These are phyloP conservation scores for Nemotelus nigrinus DNA, from an alignment of 2,888 invertebrate species.

Conservation along the genomic window DNA sequence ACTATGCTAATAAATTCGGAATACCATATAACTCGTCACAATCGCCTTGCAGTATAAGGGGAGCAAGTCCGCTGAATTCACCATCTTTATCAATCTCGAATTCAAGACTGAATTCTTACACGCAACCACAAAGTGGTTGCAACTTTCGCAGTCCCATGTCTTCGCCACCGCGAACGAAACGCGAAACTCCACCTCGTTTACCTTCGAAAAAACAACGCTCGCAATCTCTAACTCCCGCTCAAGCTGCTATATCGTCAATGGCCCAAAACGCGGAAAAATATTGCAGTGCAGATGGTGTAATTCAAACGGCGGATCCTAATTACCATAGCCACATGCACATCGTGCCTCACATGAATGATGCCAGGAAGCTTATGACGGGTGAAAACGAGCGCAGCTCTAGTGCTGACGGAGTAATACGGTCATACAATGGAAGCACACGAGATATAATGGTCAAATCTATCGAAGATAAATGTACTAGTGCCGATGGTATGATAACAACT, in stretches of 20 bases:
- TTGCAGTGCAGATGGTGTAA: conserved; percentile 77
- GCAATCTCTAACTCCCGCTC: conserved; percentile 79
- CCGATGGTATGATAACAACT: conserved; percentile 66
- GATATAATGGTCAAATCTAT: conserved; percentile 53
- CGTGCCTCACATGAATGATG: conserved; percentile 52
- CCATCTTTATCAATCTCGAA: conserved; percentile 64
- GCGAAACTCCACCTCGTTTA: conserved; percentile 66
- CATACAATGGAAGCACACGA: conserved; percentile 37
- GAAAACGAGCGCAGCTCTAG: conserved; percentile 71
- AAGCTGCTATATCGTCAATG: conserved; percentile 59
- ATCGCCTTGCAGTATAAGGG: conserved; percentile 63
- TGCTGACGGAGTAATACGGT: conserved; percentile 75
- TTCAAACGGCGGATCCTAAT: conserved; percentile 61
- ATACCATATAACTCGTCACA: conserved; percentile 61
- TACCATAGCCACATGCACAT: neutral
- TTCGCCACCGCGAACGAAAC: conserved; percentile 68
- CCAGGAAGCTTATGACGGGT: conserved; percentile 39
- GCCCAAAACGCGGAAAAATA: conserved; percentile 68
- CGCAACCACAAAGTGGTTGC: conserved; percentile 55
- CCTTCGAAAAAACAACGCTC: conserved; percentile 77
- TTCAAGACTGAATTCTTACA: conserved; percentile 60
- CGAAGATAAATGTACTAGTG: conserved; percentile 67
- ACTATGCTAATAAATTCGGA: conserved; percentile 73
- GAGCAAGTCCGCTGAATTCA: conserved; percentile 62
- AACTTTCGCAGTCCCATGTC: conserved; percentile 67